Evolutionary conservation across 2,113 vertebrate genomes (phyloP), one percentile per base, ranked within the genome.

Genomic region (Pycnonotus jocosus): DNA sequence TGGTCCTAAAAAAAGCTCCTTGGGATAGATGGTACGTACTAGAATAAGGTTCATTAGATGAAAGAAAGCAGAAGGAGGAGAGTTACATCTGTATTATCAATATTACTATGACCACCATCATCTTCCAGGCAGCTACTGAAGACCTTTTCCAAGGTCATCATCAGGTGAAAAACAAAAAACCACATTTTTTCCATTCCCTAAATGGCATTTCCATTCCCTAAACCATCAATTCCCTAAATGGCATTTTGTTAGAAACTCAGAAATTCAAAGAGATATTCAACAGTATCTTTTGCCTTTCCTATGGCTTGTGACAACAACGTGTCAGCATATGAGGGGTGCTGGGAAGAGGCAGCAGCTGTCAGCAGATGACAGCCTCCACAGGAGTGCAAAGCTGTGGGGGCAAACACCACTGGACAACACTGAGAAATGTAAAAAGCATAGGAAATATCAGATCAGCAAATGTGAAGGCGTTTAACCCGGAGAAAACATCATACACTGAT

Each of bases 381-480:
- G 33, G 60, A 73, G 18, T 4, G 24, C 31, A 77, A 81, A 81
- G 38, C 44, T 81, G 62, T 50, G n/a, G 78, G 40, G 81, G 30
- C 28, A 81, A 84, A 69, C 61, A 37, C 48, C 7, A 19, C 0
- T 0, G 54, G 66, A 81, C 28, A 82, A 22, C 45, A 42, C 61
- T 1, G 7, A 64, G 69, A 86, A 44, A 66, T 20, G 38, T 42
- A 50, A 73, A 68, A 73, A 58, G 45, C 6, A 1, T 6, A 53
- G 79, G 58, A 95, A 95, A 95, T 23, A 51, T 0, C 15, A 72
- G 44, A 21, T 40, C 68, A 76, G 70, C 9, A 12, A 92, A 83
- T 1, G 0, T 42, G 48, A 91, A 53, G 54, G 60, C 0, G 0
- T 24, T 42, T 35, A 91, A 88, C 30, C 44, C 40, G 2, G 38